Evolutionary conservation across 2,113 vertebrate species (phyloP).

Genomic region (Ciconia maguari): DNA sequence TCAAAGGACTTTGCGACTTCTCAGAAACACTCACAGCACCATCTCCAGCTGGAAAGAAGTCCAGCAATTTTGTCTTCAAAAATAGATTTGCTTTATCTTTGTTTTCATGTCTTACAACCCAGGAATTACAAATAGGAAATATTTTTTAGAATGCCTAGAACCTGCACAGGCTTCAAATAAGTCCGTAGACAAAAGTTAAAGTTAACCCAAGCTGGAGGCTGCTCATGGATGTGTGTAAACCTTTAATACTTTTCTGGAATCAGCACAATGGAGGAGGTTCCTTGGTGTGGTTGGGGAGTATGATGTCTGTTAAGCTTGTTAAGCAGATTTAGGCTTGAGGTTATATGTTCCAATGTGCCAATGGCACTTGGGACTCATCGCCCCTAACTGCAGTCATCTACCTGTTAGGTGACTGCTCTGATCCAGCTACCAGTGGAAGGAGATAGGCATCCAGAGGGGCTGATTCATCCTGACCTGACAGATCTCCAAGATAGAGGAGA

Average conservation of each 20-base stretch:
- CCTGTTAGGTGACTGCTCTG: neutral
- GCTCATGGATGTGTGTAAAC: neutral
- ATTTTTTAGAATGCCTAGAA: neutral
- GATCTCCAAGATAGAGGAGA: constrained; percentile 36
- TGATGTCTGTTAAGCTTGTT: constrained; percentile 7
- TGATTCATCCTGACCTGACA: constrained; percentile 64
- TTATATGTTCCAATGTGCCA: constrained; percentile 14
- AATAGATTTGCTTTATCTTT: neutral
- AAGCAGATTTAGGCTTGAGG: constrained; percentile 46
- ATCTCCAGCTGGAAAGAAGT: neutral
- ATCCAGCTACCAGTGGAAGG: neutral
- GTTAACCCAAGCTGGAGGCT: neutral
- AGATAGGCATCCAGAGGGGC: constrained; percentile 26
- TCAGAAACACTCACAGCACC: neutral
- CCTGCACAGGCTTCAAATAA: neutral
- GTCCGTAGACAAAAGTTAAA: neutral
- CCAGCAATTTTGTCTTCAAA: neutral
- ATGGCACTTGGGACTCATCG: neutral
- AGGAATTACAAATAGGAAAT: neutral
- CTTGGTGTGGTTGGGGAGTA: neutral
- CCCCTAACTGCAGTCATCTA: neutral
- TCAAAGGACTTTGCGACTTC: neutral
- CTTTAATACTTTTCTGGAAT: neutral
- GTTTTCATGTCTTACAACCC: neutral
- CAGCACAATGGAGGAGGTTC: neutral